These are phyloP conservation scores for Popillia japonica DNA, from an alignment of 1,140 invertebrate genomes.

Conservation along the genomic window DNA sequence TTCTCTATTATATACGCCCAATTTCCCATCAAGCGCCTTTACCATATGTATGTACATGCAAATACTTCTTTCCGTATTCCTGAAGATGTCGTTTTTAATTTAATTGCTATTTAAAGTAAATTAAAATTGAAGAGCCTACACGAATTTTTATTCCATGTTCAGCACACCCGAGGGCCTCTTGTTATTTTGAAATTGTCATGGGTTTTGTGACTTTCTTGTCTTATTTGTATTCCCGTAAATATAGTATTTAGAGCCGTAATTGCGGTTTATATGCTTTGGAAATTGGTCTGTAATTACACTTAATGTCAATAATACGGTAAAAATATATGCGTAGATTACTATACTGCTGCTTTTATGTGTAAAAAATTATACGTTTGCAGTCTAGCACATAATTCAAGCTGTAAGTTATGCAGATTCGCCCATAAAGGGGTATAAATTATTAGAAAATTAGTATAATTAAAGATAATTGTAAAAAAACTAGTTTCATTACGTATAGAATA, in stretches of 20 bases:
- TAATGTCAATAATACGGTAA: conserved; percentile 24
- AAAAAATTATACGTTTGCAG: conserved; percentile 4
- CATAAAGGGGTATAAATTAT: too few species aligned
- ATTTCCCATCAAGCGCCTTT: neutral
- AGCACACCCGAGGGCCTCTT: neutral
- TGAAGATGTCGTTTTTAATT: neutral
- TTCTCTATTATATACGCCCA: too few species aligned
- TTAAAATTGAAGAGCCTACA: neutral
- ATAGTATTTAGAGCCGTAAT: conserved; percentile 18
- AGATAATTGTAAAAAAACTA: too few species aligned
- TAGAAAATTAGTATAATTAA: too few species aligned
- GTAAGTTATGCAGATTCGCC: too few species aligned
- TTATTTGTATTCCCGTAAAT: conserved; percentile 15
- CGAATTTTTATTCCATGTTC: neutral
- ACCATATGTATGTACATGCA: neutral
- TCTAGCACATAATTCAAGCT: neutral
- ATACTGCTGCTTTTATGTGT: neutral
- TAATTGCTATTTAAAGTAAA: conserved; percentile 10
- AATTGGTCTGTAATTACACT: neutral
- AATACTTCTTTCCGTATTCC: neutral
- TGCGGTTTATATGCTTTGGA: conserved; percentile 20
- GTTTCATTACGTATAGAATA: too few species aligned
- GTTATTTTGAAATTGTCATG: conserved; percentile 8
- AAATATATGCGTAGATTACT: neutral
- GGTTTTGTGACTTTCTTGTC: neutral